Conservation (phyloP, 2,888 invertebrate genomes). For the Seira musarum region DNA sequence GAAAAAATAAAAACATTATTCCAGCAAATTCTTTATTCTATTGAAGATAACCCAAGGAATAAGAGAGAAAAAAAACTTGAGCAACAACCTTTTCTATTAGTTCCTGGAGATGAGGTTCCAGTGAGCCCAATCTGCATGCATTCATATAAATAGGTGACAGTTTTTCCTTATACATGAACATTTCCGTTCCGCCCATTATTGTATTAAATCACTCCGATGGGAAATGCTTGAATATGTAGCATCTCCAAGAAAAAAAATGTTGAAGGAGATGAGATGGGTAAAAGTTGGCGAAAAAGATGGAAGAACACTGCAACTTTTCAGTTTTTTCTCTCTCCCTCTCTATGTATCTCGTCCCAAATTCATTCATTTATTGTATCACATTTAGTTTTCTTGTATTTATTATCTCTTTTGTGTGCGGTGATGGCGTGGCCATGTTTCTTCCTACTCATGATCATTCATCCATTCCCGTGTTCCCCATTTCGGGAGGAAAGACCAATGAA, state of each 20-base stretch:
- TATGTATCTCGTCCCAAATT: slow-evolving; percentile 7
- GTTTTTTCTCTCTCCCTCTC: too few species aligned
- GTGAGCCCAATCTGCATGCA: slow-evolving; percentile 62
- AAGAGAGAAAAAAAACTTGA: not conserved
- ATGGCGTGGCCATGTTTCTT: not conserved
- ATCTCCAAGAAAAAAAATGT: slow-evolving; percentile 26
- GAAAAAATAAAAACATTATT: not conserved
- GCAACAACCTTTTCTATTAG: slow-evolving; percentile 6
- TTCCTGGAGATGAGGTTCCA: slow-evolving; percentile 18
- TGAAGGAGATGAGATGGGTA: not conserved
- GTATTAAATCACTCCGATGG: slow-evolving; percentile 65
- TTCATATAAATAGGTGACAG: slow-evolving; percentile 57
- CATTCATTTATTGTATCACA: slow-evolving; percentile 37
- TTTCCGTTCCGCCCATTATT: slow-evolving; percentile 59
- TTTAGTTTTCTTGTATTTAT: not conserved
- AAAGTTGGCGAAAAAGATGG: too few species aligned
- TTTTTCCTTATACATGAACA: slow-evolving; percentile 42
- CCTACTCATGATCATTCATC: slow-evolving; percentile 3
- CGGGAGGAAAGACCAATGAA: slow-evolving; percentile 31
- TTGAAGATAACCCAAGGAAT: slow-evolving; percentile 13
- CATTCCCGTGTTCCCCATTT: slow-evolving; percentile 48
- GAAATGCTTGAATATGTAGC: slow-evolving; percentile 52
- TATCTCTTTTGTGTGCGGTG: slow-evolving; percentile 20
- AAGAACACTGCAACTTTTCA: not conserved
- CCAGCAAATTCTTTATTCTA: slow-evolving; percentile 6